Evolutionary conservation across 64 coral and sea anemone species (phyloP), one percentile per base, ranked within the genome.

Genomic region (Porites australiensis): DNA sequence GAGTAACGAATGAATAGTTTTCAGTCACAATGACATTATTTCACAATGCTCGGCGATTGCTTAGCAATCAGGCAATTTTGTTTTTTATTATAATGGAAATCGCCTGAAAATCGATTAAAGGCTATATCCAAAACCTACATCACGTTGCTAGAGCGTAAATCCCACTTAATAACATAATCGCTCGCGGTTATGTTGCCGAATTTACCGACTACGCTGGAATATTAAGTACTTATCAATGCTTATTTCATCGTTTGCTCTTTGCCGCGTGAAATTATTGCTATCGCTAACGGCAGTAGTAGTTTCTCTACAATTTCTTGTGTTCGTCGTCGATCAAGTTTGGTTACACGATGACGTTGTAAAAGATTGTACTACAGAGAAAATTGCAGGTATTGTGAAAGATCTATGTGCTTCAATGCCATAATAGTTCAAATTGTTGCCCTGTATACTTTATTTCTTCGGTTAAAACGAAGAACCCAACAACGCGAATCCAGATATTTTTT

Each of bases 251-350:
- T 12, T 84, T 2, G 62, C 81, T 3, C 45, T 44, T 21, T 43
- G 63, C 19, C 61, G 81, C 67, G 3, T 68, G 1, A 84, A 67
- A 47, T 50, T 43, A 21, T 12, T 84, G 23, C 18, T 67, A 50
- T 84, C 62, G 81, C 45, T 84, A 2, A 7, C 46, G 5, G 3
- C 10, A 23, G 16, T 84, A 14, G 81, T 84, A n/a, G 81, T 84
- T 68, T 21, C 69, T 9, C 8, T 84, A 47, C 81, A 84, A 19
- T 67, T 22, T 3, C 52, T 84, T 50, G 14, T 67, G 0, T 84
- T 69, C 64, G n/a, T 84, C 5, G 81, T 46, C 8, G 81, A 66
- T 22, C 61, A 54, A 84, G 14, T 84, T 51, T n/a, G 63, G 45
- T 82, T 23, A n/a, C 50, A 52, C 13, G 63, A 68, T 4, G 18